Conservation (phyloP, 2,113 vertebrate genomes). For the Rostratula benghalensis region DNA sequence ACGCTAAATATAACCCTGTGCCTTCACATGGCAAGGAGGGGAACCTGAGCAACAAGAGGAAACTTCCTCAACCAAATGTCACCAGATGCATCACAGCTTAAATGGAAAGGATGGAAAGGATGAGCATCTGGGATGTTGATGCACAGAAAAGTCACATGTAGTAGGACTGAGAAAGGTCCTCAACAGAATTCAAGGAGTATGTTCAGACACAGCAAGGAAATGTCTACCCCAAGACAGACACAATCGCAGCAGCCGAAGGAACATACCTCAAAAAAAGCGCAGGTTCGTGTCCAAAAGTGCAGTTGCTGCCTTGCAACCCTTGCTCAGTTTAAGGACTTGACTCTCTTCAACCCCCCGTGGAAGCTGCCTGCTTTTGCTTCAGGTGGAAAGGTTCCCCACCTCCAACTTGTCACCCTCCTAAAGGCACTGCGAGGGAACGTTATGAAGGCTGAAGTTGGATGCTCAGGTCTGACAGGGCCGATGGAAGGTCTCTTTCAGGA, state of each 20-base stretch:
- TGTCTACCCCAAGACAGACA: not conserved
- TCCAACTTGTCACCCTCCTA: not conserved
- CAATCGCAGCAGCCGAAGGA: not conserved
- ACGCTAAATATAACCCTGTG: not conserved
- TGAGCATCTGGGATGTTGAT: not conserved
- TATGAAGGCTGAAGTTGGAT: not conserved
- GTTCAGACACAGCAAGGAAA: not conserved
- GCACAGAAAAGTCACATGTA: rapidly evolving
- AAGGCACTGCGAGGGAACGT: not conserved
- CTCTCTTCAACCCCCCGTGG: not conserved
- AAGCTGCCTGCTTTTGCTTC: rapidly evolving
- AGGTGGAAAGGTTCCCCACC: not conserved
- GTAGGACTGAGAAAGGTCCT: not conserved
- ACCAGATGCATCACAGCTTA: not conserved
- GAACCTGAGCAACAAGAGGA: not conserved
- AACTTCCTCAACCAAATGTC: slow-evolving; percentile 1
- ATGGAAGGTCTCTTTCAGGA: not conserved
- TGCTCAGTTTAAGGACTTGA: not conserved
- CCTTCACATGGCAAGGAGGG: not conserved
- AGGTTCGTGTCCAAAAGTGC: not conserved
- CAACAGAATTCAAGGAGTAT: not conserved
- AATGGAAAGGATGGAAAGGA: slow-evolving; percentile 25
- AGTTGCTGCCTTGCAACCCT: not conserved
- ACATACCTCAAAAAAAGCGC: rapidly evolving
- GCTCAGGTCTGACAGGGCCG: not conserved